Evolutionary conservation across 2,888 invertebrate genomes (phyloP).

Genomic region (Leucophenga montana): DNA sequence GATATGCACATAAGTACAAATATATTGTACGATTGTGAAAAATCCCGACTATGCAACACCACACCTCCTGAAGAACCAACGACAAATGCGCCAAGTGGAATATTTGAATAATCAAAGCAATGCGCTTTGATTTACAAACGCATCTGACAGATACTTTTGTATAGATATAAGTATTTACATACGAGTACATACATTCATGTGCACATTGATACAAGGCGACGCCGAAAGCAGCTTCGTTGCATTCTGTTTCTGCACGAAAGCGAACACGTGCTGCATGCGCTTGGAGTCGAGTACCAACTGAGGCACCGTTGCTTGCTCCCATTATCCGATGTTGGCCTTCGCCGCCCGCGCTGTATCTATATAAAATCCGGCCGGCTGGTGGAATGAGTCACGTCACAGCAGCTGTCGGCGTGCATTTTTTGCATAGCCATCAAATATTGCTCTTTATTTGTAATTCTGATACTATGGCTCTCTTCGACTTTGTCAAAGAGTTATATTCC

Average conservation of each 20-base stretch:
- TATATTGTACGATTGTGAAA: neutral
- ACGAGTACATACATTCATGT: conserved; percentile 28
- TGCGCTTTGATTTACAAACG: conserved; percentile 43
- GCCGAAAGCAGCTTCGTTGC: conserved; percentile 40
- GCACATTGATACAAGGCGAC: too few relatives aligned
- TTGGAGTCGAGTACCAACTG: conserved; percentile 18
- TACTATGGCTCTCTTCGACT: conserved; percentile 40
- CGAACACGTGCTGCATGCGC: conserved; percentile 58
- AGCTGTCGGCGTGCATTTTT: neutral
- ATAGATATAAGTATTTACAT: conserved; percentile 24
- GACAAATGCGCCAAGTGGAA: conserved; percentile 50
- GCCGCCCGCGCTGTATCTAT: too few relatives aligned
- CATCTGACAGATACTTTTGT: conserved; percentile 41
- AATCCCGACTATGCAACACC: conserved; percentile 15
- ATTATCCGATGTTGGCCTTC: neutral
- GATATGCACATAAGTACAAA: conserved; percentile 24
- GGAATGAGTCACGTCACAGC: too few relatives aligned
- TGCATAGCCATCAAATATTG: neutral
- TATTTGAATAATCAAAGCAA: conserved; percentile 53
- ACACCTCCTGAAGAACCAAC: conserved; percentile 35
- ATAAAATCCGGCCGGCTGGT: too few relatives aligned
- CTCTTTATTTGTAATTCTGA: neutral
- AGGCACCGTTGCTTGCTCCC: conserved; percentile 32
- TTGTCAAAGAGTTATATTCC: too few relatives aligned
- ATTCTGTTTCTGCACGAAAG: conserved; percentile 60